Percentiles rank a stretch among this genome's conserved stretches.
phyloP scores from a whole-genome alignment of 1,140 invertebrate genomes.

The Brachionus rotundiformis region DNA sequence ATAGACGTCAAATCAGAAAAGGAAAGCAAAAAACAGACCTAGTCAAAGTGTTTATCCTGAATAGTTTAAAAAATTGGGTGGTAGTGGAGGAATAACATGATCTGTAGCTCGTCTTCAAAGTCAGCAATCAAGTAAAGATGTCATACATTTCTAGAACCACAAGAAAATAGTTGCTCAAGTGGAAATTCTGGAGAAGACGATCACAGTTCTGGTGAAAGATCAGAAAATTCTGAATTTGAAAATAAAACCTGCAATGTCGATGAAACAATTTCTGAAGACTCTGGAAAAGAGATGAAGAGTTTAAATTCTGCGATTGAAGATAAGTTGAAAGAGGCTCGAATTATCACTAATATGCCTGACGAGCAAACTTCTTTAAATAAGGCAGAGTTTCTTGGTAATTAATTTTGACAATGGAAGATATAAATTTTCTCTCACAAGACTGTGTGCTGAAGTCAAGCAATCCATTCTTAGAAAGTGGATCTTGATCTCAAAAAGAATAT shows the following conservation, averaged over 20 bases:
- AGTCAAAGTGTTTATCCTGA: not conserved
- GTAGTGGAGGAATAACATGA: not conserved
- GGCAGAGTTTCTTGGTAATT: not conserved
- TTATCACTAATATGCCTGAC: not conserved
- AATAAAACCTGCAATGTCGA: not conserved
- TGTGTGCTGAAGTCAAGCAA: not conserved
- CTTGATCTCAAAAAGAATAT: too few species aligned
- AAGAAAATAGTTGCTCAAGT: not conserved
- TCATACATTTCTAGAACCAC: not conserved
- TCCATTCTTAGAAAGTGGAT: not conserved
- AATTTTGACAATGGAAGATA: not conserved
- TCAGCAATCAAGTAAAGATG: not conserved
- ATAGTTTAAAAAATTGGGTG: not conserved
- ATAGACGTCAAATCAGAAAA: not conserved
- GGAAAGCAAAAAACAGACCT: not conserved
- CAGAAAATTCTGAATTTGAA: not conserved
- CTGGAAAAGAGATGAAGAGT: not conserved
- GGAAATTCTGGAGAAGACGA: not conserved
- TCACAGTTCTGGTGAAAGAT: not conserved
- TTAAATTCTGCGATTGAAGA: slow-evolving; percentile 18
- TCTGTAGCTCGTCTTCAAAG: not conserved
- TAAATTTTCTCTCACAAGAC: not conserved
- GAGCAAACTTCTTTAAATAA: not conserved
- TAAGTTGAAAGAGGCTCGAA: not conserved
- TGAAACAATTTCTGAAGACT: not conserved